Conservation (phyloP, 2,888 invertebrate species). For the Hydroisotoma schaefferi region DNA sequence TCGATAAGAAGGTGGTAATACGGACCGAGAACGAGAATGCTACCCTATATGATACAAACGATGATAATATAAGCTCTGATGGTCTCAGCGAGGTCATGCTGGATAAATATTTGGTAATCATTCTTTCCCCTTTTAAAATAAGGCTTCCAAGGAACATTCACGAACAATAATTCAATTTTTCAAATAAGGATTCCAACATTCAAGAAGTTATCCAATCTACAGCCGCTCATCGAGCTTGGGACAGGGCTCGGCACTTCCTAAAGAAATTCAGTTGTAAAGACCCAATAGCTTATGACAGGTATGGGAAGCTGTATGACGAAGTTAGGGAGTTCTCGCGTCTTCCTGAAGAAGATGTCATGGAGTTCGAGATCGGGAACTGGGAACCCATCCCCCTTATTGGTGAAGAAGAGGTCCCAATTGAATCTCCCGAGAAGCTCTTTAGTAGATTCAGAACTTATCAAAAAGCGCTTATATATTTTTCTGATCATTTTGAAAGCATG, state of each 20-base stretch:
- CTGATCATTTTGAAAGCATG: conserved; percentile 27
- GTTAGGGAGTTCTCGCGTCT: conserved; percentile 18
- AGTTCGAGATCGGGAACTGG: conserved; percentile 24
- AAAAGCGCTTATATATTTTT: conserved; percentile 22
- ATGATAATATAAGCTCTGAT: too few relatives aligned
- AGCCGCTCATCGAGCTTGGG: conserved; percentile 20
- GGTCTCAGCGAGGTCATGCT: too few relatives aligned
- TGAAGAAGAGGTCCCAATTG: conserved; percentile 16
- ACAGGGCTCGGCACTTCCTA: conserved; percentile 11
- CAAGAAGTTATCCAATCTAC: conserved; percentile 27
- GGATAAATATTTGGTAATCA: too few relatives aligned
- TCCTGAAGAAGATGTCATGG: conserved; percentile 27
- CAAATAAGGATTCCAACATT: conserved; percentile 11
- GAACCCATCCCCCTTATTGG: conserved; percentile 16
- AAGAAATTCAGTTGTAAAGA: conserved; percentile 18
- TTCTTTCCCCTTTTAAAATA: too few relatives aligned
- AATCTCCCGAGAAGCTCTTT: conserved; percentile 23
- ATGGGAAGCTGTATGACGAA: conserved; percentile 21
- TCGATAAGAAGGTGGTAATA: too few relatives aligned
- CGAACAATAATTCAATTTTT: neutral
- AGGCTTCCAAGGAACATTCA: too few relatives aligned
- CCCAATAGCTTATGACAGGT: conserved; percentile 23
- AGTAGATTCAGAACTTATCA: conserved; percentile 23
- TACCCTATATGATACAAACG: too few relatives aligned
- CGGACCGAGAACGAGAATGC: too few relatives aligned